Base-by-base conservation (phyloP, 1,140 invertebrate species). In the Spodoptera litura region DNA sequence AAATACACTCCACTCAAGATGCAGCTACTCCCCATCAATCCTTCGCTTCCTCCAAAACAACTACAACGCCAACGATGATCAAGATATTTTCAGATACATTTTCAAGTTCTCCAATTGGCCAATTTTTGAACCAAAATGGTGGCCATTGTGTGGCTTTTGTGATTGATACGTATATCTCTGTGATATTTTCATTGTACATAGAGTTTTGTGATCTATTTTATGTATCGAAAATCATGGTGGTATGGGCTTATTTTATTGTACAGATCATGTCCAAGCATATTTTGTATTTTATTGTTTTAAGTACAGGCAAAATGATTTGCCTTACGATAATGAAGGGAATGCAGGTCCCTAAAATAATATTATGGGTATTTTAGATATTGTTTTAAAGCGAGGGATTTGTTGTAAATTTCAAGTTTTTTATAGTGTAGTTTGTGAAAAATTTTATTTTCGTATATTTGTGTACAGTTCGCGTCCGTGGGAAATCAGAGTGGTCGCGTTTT, bases 381-480 rank as follows among this genome's bases (percentile, higher is more conserved):
- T 87, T 87, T 88, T 86, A 59, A 83, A 84, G 80, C 81, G 83
- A 80, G 70, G 79, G 83, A 84, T 83, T 86, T 87, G 84, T 86
- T 87, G 85, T 82, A 87, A 90, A 88, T 86, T 85, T 83, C 83
- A 83, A 87, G 85, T 84, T 87, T 91, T 83, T 70, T 81, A 82
- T 82, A 49, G 72, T 85, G 78, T 84, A 81, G 72, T 87, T 87
- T 90, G 84, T 86, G 86, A 89, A 83, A 85, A 82, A 86, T 87
- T 91, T 90, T 89, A 89, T 90, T 90, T 93, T 88, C 78, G 81
- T 89, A 87, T 81, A 85, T 87, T 88, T 85, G 81, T 90, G 87
- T 92, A 91, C 76, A 89, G 84, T 85, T 85, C 84, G 90, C 86
- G 87, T 82, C 87, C 81, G 55, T 83, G 44, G 52, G 38, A 80